A percentile compares a stretch with the other conserved stretches of the same genome.
Evolutionary conservation across 1,140 invertebrate genomes (phyloP).

Genomic region (Drosophila micromelanica): DNA sequence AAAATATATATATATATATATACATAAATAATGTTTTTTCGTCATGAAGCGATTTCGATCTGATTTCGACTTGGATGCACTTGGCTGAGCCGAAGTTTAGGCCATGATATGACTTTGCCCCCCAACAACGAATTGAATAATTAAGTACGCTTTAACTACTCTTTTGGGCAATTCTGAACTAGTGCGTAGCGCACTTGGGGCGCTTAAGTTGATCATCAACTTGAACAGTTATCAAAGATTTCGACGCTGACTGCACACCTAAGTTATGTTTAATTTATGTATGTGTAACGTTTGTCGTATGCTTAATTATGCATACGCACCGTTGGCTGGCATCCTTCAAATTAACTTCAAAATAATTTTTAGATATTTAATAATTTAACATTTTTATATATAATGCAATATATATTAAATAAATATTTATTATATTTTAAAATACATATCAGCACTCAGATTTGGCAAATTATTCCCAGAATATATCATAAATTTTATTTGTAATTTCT

Average conservation of each 20-base stretch:
- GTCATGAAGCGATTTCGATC: constrained; percentile 21
- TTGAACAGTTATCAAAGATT: background rate
- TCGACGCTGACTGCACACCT: background rate
- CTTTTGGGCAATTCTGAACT: constrained; percentile 29
- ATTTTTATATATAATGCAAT: too few relatives aligned
- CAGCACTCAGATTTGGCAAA: too few relatives aligned
- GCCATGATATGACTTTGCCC: background rate
- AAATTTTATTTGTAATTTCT: too few relatives aligned
- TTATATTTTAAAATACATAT: too few relatives aligned
- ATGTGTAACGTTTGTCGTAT: constrained; percentile 4
- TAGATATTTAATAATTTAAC: too few relatives aligned
- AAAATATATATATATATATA: background rate
- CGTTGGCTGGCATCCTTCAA: background rate
- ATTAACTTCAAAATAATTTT: too few relatives aligned
- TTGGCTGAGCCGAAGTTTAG: constrained; percentile 28
- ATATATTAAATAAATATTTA: too few relatives aligned
- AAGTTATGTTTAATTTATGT: background rate
- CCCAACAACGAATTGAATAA: background rate
- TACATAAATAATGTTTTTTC: background rate
- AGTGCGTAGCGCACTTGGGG: constrained; percentile 31
- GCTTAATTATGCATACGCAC: constrained; percentile 24
- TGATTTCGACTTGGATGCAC: constrained; percentile 43
- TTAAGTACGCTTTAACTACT: background rate
- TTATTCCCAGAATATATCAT: too few relatives aligned
- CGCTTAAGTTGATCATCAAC: constrained; percentile 6